phyloP scores from a whole-genome alignment of 2,797 vertebrate genomes.

The Brachyrhaphis roseni region DNA sequence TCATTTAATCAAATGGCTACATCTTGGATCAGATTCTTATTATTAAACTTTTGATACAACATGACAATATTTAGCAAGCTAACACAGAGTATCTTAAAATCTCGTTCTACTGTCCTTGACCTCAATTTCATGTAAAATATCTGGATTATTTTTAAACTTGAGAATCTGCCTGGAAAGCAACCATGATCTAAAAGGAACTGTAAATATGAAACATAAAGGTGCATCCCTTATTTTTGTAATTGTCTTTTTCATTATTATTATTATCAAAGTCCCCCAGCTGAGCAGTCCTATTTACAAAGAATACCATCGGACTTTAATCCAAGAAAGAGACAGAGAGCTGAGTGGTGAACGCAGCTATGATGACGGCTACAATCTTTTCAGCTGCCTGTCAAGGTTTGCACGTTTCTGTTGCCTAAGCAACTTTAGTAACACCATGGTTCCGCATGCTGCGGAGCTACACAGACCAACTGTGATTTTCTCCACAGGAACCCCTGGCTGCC shows the following conservation, averaged over 20 bases:
- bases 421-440: neutral
- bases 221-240: neutral
- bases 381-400: conserved; percentile 80
- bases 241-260: conserved; percentile 1
- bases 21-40: neutral
- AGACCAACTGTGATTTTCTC: neutral
- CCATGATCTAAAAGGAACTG: neutral
- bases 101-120: neutral
- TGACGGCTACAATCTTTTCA: conserved; percentile 79
- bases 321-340: conserved; percentile 79
- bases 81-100: neutral
- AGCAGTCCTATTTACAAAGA: conserved; percentile 80
- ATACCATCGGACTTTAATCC: conserved; percentile 76
- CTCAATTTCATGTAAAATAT: neutral
- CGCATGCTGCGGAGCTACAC: neutral
- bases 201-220: neutral
- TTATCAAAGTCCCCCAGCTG: conserved; percentile 59
- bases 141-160: neutral
- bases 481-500: conserved; percentile 90
- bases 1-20: neutral
- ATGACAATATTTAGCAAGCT: neutral
- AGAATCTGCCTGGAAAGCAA: neutral
- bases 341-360: conserved; percentile 61
- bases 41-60: neutral
- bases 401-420: neutral